Conservation (phyloP, 2,113 vertebrate genomes). For the Gavialis gangeticus region DNA sequence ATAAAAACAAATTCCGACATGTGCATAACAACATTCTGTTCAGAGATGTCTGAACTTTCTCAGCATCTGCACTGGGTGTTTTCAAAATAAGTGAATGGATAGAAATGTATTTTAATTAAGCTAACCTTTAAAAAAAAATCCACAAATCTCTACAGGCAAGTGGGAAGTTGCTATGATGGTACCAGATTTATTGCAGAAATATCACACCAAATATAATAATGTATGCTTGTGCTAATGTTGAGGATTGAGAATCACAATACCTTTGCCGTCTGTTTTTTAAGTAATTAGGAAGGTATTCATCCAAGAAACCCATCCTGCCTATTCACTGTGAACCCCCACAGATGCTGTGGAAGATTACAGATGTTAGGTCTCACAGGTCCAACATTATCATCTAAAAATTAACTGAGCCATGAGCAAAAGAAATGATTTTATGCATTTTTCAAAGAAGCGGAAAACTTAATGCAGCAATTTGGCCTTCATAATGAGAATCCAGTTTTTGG, state of each 20-base stretch:
- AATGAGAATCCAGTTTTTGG: not conserved
- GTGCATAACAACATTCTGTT: not conserved
- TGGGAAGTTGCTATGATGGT: not conserved
- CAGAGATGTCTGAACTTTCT: conserved; percentile 5
- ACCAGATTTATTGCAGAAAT: conserved; percentile 27
- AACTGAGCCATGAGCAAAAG: not conserved
- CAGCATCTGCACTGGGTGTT: not conserved
- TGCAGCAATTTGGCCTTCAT: not conserved
- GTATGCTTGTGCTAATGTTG: not conserved
- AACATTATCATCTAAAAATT: conserved; percentile 20
- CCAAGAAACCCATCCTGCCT: not conserved
- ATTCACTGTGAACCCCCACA: conserved; percentile 24
- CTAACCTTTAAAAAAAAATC: conserved; percentile 23
- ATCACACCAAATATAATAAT: conserved; percentile 30
- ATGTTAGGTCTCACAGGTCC: conserved; percentile 3
- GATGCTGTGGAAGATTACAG: not conserved
- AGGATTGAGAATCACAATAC: conserved; percentile 49
- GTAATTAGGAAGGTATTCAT: conserved; percentile 33
- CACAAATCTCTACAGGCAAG: not conserved
- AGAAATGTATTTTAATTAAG: conserved; percentile 45
- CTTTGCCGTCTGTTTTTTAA: conserved; percentile 19
- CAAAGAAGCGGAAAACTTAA: not conserved
- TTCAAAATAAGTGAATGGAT: conserved; percentile 4
- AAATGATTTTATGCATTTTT: not conserved
- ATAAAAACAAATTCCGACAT: not conserved